Conservation (phyloP, 1,140 invertebrate species). For the Camponotus pennsylvanicus region DNA sequence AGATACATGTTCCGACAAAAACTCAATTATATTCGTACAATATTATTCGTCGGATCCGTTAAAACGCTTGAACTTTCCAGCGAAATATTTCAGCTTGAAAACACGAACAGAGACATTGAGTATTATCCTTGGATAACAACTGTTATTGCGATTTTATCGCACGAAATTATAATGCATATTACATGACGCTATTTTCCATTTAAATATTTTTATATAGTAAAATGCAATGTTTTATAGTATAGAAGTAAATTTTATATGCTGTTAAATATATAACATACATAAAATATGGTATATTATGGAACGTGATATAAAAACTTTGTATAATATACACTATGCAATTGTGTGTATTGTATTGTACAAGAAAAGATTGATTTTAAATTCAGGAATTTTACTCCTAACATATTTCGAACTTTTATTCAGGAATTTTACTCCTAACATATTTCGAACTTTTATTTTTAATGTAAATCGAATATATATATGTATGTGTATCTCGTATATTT, state of each 20-base stretch:
- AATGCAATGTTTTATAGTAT: background rate
- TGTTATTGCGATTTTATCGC: slow-evolving; percentile 41
- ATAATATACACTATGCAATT: background rate
- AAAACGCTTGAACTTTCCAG: slow-evolving; percentile 28
- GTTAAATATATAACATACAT: background rate
- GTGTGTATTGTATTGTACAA: background rate
- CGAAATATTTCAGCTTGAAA: slow-evolving; percentile 16
- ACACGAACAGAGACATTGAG: background rate
- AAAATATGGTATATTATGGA: background rate
- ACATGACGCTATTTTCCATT: background rate
- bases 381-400: too few species aligned
- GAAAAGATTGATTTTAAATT: background rate
- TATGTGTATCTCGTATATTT: too few species aligned
- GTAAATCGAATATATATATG: too few species aligned
- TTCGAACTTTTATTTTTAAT: too few species aligned
- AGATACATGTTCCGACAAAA: slow-evolving; percentile 4
- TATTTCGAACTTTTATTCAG: too few species aligned
- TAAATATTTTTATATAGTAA: slow-evolving; percentile 20
- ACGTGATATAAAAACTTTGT: background rate
- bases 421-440: too few species aligned
- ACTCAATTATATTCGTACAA: slow-evolving; percentile 25
- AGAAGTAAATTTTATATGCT: background rate
- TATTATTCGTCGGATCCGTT: slow-evolving; percentile 6
- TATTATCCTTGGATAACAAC: slow-evolving; percentile 30
- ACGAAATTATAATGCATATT: background rate